Evolutionary conservation across 2,888 invertebrate genomes (phyloP).

Genomic region (Dolomedes plantarius): DNA sequence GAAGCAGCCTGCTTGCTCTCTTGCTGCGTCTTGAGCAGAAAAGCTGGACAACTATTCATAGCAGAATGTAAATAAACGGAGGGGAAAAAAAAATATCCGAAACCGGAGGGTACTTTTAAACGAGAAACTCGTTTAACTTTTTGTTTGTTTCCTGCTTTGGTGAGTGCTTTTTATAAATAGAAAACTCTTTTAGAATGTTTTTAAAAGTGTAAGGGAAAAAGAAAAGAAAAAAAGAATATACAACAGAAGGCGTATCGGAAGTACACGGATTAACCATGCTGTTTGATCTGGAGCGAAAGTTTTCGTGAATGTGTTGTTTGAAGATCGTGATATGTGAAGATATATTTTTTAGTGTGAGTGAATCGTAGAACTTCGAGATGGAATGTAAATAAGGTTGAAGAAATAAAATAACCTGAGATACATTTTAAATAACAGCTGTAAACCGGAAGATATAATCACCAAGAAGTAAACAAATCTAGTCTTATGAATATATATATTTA

Average conservation of each 20-base stretch:
- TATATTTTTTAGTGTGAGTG: too few relatives aligned
- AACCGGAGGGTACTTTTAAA: not conserved
- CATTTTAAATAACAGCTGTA: too few relatives aligned
- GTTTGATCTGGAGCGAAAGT: not conserved
- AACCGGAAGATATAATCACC: too few relatives aligned
- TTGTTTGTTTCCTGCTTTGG: not conserved
- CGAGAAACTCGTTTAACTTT: not conserved
- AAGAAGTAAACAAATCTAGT: too few relatives aligned
- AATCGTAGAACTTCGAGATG: too few relatives aligned
- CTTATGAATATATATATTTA: too few relatives aligned
- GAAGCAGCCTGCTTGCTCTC: slow-evolving; percentile 1
- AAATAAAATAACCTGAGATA: too few relatives aligned
- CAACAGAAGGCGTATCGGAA: too few relatives aligned
- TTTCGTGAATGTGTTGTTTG: not conserved
- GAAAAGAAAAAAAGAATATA: not conserved
- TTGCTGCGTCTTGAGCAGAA: not conserved
- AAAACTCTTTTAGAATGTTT: not conserved
- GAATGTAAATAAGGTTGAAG: too few relatives aligned
- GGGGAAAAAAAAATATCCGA: not conserved
- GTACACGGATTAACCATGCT: not conserved
- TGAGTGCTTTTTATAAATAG: not conserved
- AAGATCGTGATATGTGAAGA: not conserved
- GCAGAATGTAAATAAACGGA: slow-evolving; percentile 12
- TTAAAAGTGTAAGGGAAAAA: not conserved
- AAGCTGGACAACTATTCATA: not conserved